These are phyloP conservation scores for Anas flavirostris DNA, from an alignment of 2,797 vertebrate genomes.

Conservation along the genomic window DNA sequence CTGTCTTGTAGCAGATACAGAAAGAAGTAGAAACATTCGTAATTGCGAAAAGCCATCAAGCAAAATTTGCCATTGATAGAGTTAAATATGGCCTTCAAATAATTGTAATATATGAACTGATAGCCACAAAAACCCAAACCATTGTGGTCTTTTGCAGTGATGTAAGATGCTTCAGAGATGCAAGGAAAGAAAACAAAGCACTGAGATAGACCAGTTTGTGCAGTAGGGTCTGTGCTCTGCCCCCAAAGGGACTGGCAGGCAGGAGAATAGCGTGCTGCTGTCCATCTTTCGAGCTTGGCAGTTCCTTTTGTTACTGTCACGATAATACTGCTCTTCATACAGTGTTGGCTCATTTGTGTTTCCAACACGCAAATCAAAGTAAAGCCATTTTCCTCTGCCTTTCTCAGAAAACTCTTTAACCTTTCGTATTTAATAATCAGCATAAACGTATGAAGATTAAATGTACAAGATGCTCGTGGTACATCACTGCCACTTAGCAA, in stretches of 20 bases:
- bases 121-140: neutral
- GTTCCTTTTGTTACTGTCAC: slow-evolving; percentile 22
- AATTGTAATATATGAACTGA: neutral
- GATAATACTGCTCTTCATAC: neutral
- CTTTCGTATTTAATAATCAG: slow-evolving; percentile 24
- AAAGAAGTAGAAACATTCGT: neutral
- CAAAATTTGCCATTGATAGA: neutral
- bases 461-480: neutral
- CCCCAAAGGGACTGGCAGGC: neutral
- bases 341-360: neutral
- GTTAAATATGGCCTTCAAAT: neutral
- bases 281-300: neutral
- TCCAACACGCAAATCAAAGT: neutral
- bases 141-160: neutral
- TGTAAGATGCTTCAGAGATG: neutral
- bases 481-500: slow-evolving; percentile 20
- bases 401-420: slow-evolving; percentile 17
- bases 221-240: neutral
- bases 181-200: neutral
- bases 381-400: neutral
- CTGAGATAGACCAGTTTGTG: neutral
- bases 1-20: neutral
- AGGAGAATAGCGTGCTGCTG: neutral
- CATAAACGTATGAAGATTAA: neutral
- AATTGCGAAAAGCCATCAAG: neutral